phyloP scores from a whole-genome alignment of 2,888 invertebrate species.

The Hipparchia semele region DNA sequence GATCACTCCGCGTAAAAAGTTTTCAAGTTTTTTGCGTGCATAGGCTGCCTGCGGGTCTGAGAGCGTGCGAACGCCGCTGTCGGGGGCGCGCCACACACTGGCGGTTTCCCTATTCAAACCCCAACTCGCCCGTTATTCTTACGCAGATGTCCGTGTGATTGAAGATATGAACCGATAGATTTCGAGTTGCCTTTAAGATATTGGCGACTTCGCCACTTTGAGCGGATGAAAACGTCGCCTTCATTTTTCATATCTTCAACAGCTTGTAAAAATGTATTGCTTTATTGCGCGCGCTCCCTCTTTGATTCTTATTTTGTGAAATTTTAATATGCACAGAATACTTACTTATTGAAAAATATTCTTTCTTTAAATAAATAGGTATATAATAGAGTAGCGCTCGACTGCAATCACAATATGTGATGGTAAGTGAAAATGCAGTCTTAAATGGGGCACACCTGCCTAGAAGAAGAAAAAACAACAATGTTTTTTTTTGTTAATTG shows the following conservation, averaged over 20 bases:
- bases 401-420: too few relatives aligned
- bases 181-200: slow-evolving; percentile 36
- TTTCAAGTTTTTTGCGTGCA: slow-evolving; percentile 57
- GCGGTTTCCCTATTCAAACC: slow-evolving; percentile 75
- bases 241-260: slow-evolving; percentile 35
- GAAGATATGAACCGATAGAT: slow-evolving; percentile 39
- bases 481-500: too few relatives aligned
- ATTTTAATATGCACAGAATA: slow-evolving; percentile 16
- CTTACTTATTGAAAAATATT: neutral
- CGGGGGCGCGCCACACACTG: slow-evolving; percentile 74
- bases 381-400: too few relatives aligned
- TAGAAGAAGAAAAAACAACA: too few relatives aligned
- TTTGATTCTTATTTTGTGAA: slow-evolving; percentile 16
- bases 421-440: too few relatives aligned
- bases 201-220: slow-evolving; percentile 36
- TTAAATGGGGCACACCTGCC: too few relatives aligned
- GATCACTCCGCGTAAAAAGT: slow-evolving; percentile 43
- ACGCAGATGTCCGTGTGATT: slow-evolving; percentile 67
- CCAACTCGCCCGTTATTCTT: slow-evolving; percentile 74
- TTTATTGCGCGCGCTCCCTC: slow-evolving; percentile 18
- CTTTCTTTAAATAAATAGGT: too few relatives aligned
- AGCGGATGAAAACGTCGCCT: slow-evolving; percentile 35
- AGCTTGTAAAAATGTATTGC: slow-evolving; percentile 35
- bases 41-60: slow-evolving; percentile 46
- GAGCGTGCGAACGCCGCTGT: slow-evolving; percentile 59